These are phyloP conservation scores for Hemicordylus capensis DNA, from an alignment of 2,113 vertebrate species.

Conservation along the genomic window DNA sequence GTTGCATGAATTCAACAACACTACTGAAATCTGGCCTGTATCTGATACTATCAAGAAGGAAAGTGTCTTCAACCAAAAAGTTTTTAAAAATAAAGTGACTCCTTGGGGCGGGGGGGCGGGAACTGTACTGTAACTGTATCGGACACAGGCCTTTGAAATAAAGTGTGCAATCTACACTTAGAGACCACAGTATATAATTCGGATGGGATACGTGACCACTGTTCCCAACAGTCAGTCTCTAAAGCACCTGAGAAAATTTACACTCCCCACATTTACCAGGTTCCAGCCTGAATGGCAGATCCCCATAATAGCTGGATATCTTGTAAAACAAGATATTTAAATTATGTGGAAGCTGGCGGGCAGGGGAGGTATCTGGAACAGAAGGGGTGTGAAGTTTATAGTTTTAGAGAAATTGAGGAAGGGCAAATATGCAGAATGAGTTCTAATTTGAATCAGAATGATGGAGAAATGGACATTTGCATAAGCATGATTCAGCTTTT, in stretches of 20 bases:
- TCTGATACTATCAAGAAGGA: not conserved
- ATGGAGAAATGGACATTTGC: not conserved
- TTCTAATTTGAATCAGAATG: not conserved
- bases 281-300: not conserved
- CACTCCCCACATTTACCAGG: accelerated
- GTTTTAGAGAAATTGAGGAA: not conserved
- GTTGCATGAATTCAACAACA: accelerated
- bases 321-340: not conserved
- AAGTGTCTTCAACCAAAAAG: not conserved
- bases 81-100: slow-evolving; percentile 23
- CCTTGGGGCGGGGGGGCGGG: not conserved
- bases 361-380: not conserved
- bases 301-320: not conserved
- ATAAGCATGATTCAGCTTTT: not conserved
- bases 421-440: not conserved
- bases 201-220: not conserved
- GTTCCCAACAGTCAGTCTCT: accelerated
- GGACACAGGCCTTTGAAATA: not conserved
- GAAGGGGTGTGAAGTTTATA: not conserved
- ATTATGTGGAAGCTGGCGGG: not conserved
- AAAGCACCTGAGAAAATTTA: not conserved
- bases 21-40: accelerated
- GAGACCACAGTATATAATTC: accelerated
- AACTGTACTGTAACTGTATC: not conserved
- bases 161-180: accelerated